Percentiles rank a stretch among this genome's conserved stretches.
phyloP scores from a whole-genome alignment of 2,113 vertebrate genomes.

The Hippocampus comes region DNA sequence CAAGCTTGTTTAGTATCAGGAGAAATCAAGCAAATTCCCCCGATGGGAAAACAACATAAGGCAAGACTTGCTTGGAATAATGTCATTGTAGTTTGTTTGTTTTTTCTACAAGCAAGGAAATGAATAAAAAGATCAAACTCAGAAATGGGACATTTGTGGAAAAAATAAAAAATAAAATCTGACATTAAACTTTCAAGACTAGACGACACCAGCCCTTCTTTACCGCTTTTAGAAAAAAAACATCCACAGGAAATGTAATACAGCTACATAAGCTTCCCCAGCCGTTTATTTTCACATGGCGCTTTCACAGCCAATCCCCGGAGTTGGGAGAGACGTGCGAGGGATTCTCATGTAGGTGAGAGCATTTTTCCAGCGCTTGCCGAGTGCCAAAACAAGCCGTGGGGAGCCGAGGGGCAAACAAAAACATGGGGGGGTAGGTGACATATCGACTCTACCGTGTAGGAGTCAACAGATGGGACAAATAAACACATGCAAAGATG shows the following conservation, averaged over 20 bases:
- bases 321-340: constrained; percentile 50
- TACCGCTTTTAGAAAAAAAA: background rate
- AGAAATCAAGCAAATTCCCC: too few species aligned
- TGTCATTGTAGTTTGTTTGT: too few species aligned
- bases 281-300: constrained; percentile 49
- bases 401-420: constrained; percentile 1
- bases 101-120: too few species aligned
- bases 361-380: constrained; percentile 49
- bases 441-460: background rate
- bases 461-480: background rate
- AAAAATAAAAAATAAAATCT: background rate
- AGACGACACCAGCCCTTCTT: background rate
- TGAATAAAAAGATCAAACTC: background rate
- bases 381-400: constrained; percentile 37
- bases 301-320: constrained; percentile 55
- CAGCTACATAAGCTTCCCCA: background rate
- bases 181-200: background rate
- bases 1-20: too few species aligned
- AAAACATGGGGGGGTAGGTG: background rate
- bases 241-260: background rate
- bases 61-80: too few species aligned
- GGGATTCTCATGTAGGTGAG: constrained; percentile 53
- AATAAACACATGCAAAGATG: background rate
- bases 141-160: background rate
- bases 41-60: too few species aligned